Base-by-base conservation (phyloP, 2,797 vertebrate species). In the Tinamus major region DNA sequence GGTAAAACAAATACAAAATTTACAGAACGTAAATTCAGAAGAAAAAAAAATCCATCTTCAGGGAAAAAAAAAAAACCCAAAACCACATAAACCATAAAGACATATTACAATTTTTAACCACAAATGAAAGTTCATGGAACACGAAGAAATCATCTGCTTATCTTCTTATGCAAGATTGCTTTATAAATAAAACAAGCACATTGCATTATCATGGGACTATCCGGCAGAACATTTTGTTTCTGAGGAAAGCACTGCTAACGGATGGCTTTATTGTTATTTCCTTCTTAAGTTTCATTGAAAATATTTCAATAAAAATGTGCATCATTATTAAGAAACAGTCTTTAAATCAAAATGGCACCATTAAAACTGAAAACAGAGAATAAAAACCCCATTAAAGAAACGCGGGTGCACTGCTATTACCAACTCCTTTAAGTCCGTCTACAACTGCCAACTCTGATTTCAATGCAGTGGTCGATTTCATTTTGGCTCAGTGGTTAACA, bases 401-500 rank as follows among this genome's bases (percentile, higher is more conserved):
- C 39, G 8, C 79, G 95, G 92, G 92, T 96, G 97, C 92, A 91
- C 89, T 95, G 95, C 94, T 97, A 97, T 97, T 97, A 97, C 79
- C 92, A 96, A 97, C 96, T 97, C 95, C 95, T 97, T 97, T 96
- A 97, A 98, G 95, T 95, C 96, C 90, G 91, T 90, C 87, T 81
- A 97, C 95, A 97, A 98, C 96, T 97, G 97, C 97, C 97, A 98
- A 97, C 90, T 97, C 97, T 96, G 97, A 98, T 98, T 98, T 98
- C 98, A 98, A 97, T 97, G 97, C 95, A 96, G 95, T 97, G 97
- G 97, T 98, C 96, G 89, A 98, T 98, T 98, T 97, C 97, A 97
- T 97, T 97, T 98, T 98, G 97, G 97, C 97, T 98, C 97, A 97
- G 96, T 97, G 97, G 97, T 98, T 98, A 98, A 98, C 97, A 97